Conservation (phyloP, 2,888 invertebrate species). For the Leptinotarsa rubiginosa region DNA sequence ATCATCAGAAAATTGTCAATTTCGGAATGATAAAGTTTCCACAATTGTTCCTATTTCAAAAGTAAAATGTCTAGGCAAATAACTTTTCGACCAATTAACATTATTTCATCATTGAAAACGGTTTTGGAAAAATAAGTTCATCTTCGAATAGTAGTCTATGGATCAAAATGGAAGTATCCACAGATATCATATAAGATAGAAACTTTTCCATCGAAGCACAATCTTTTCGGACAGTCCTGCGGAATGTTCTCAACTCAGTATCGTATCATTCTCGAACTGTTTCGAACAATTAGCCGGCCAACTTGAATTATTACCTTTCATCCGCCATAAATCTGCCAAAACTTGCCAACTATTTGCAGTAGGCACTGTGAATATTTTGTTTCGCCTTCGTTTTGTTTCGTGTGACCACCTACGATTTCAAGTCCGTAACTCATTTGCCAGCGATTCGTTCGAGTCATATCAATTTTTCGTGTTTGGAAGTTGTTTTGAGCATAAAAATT, state of each 20-base stretch:
- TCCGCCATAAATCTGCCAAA: slow-evolving; percentile 26
- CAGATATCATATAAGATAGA: background rate
- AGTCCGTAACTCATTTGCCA: slow-evolving; percentile 29
- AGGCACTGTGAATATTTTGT: slow-evolving; percentile 27
- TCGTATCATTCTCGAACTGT: background rate
- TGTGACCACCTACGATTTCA: slow-evolving; percentile 38
- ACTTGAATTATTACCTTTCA: slow-evolving; percentile 24
- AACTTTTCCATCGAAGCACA: background rate
- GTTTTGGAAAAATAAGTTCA: no score
- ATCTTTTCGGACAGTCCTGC: background rate
- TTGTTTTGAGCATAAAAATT: slow-evolving; percentile 48
- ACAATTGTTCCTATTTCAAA: no score
- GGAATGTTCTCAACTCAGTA: background rate
- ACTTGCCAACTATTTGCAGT: slow-evolving; percentile 29
- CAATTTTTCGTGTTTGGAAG: slow-evolving; percentile 42
- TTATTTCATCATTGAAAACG: no score
- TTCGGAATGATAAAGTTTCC: no score
- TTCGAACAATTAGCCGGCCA: slow-evolving; percentile 20
- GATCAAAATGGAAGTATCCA: no score
- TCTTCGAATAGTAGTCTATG: no score
- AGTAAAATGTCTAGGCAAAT: no score
- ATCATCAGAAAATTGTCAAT: no score
- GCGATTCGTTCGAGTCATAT: slow-evolving; percentile 35
- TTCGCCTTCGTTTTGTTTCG: slow-evolving; percentile 33
- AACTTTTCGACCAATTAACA: no score